phyloP scores from a whole-genome alignment of 2,113 vertebrate species.

The Strix uralensis region DNA sequence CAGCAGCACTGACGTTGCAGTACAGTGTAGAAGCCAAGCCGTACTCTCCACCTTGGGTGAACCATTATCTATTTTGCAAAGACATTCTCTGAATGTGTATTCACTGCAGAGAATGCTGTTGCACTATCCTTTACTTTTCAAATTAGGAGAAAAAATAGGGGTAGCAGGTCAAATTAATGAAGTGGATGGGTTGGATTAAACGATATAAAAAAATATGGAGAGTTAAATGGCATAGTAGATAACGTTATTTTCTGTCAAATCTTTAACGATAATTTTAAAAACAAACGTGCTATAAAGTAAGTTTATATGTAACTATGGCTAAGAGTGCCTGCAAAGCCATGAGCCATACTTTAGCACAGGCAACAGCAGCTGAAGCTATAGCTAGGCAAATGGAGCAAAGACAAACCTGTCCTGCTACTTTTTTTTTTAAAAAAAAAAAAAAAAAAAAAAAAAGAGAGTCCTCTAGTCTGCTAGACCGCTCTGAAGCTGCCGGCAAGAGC shows the following conservation, averaged over 20 bases:
- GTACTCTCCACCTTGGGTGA: background rate
- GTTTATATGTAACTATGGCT: background rate
- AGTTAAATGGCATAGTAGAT: background rate
- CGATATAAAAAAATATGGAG: fast-evolving
- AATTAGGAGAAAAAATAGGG: background rate
- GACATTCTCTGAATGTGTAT: background rate
- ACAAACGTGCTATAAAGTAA: background rate
- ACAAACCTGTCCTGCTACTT: background rate
- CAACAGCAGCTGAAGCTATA: fast-evolving
- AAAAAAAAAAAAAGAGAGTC: background rate
- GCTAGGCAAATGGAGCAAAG: background rate
- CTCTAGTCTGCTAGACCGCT: background rate
- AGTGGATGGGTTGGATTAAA: background rate
- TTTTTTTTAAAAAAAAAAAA: too few species aligned
- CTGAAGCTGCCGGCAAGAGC: background rate
- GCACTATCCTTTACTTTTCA: background rate
- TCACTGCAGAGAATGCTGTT: background rate
- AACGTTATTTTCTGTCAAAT: background rate
- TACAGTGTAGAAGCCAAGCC: background rate
- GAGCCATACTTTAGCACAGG: background rate
- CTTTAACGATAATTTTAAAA: background rate
- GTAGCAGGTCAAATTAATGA: background rate
- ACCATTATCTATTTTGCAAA: background rate
- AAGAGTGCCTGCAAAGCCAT: background rate
- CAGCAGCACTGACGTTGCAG: background rate